These are phyloP conservation scores for Crotalus horridus DNA, from an alignment of 2,113 vertebrate genomes.

Conservation along the genomic window DNA sequence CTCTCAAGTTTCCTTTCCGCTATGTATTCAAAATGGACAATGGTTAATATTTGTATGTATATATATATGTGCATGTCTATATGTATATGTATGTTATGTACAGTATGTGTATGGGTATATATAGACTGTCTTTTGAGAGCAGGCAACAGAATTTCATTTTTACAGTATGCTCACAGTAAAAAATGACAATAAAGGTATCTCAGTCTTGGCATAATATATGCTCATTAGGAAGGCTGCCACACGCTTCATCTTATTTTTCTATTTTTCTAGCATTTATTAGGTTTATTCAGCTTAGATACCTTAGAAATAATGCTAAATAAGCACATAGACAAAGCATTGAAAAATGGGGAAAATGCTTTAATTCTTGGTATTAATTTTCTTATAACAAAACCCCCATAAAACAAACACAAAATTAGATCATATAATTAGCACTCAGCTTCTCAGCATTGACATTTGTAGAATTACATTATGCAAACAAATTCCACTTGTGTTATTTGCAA, in stretches of 20 bases:
- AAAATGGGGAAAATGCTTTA: background rate
- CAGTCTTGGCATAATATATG: background rate
- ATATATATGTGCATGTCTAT: no score
- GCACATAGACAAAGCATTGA: background rate
- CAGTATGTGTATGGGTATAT: no score
- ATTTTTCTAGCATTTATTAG: background rate
- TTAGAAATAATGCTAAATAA: background rate
- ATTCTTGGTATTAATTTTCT: slow-evolving; percentile 1
- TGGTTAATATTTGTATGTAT: no score
- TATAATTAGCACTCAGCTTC: slow-evolving; percentile 54
- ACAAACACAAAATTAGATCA: slow-evolving; percentile 45
- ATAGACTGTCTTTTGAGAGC: no score
- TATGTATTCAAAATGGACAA: no score
- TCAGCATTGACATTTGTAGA: slow-evolving; percentile 45
- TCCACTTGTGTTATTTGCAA: slow-evolving; percentile 48
- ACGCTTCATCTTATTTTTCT: slow-evolving; percentile 32
- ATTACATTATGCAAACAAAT: slow-evolving; percentile 59
- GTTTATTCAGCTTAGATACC: background rate
- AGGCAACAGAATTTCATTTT: no score
- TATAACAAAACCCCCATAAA: slow-evolving; percentile 13
- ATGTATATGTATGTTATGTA: no score
- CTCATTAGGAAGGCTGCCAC: background rate
- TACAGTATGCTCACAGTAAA: no score
- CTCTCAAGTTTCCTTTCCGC: no score
- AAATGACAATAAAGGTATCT: no score